Evolutionary conservation across 30 jellyfish, hydroid and myxozoan species (phyloP), one percentile per base, ranked within the genome.

Genomic region (Cassiopea andromeda): DNA sequence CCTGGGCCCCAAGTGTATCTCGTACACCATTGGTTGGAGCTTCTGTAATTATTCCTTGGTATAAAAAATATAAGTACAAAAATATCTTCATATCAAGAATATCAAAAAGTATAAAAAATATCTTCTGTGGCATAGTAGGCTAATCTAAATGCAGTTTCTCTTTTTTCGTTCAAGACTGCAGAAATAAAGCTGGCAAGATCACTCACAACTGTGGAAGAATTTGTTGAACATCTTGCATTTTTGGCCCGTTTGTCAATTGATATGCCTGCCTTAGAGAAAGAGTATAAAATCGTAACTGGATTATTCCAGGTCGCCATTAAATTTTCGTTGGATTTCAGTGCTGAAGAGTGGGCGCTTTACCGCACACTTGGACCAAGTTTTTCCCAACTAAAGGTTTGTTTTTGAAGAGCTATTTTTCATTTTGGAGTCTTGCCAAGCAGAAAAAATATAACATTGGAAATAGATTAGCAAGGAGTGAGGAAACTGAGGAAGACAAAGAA

Each of bases 291-390:
- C 59, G 94, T 93, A 9, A 19, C 95, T 44, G 82, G 93, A 1
- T 59, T 93, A 48, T 93, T 93, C 54, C 85, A 64, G 59, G 74
- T 85, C 18, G 98, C 98, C 19, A 76, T 89, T 77, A 88, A 88
- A 8, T 93, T 61, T 64, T 45, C 93, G 0, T 82, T 90, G 73
- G 91, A 69, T 16, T 89, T 88, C 69, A 80, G 80, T 3, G 94
- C 90, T 2, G 98, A 93, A 84, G 94, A 89, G 16, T 80, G 91
- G 92, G 98, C 98, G 1, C 90, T 93, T 46, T 93, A 93, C 68
- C 94, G 90, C 45, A 88, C 96, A 46, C 91, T 93, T 78, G 91
- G 89, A 3, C 98, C 98, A 15, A 88, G 98, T 60, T 93, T 93
- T 73, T 82, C 85, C 67, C 94, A 89, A 71, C 89, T 93, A 1